Evolutionary conservation across 2,888 invertebrate species (phyloP), one percentile per base, ranked within the genome.

Genomic region (Nezara viridula): DNA sequence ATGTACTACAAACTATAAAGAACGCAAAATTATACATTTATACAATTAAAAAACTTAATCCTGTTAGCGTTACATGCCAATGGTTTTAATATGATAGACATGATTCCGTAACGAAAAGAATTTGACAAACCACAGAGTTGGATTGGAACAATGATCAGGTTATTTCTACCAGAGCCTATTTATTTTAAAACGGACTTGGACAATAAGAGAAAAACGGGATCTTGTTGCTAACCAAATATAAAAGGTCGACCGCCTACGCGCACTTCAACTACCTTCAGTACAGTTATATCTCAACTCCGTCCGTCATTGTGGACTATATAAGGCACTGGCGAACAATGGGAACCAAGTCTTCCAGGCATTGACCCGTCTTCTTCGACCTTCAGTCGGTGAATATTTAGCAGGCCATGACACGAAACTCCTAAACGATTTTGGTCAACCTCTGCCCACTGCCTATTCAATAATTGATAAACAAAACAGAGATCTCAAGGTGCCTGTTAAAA

Each of bases 341-440:
- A 44, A 81, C n/a, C 40, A 81, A 81, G 44, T 81, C 14, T 81
- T 44, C 7, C 4, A 81, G 44, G 81, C 44, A 47, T 81, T 81
- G 81, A 81, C 81, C 81, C 81, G 44, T 14, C n/a, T n/a, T 14
- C n/a, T n/a, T 16, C 81, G 16, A 47, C 40, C 44, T 44, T 47
- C 81, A 44, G n/a, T n/a, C 5, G 24, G n/a, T 81, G 81, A 81
- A 81, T 81, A 81, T 81, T 81, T 81, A 47, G 66, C 32, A 73
- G 66, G 66, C 66, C 66, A 21, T 73, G 66, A 73, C 66, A 73
- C 66, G 66, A 37, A 73, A 73, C 66, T 73, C 37, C 66, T 7
- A 37, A 73, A 32, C 66, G 19, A 21, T 37, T 73, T 73, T 37
- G 37, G 66, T 37, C 66, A 73, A 37, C 37, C 66, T 21, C 66